Evolutionary conservation across 2,888 invertebrate species (phyloP).

Genomic region (Penaeus monodon): DNA sequence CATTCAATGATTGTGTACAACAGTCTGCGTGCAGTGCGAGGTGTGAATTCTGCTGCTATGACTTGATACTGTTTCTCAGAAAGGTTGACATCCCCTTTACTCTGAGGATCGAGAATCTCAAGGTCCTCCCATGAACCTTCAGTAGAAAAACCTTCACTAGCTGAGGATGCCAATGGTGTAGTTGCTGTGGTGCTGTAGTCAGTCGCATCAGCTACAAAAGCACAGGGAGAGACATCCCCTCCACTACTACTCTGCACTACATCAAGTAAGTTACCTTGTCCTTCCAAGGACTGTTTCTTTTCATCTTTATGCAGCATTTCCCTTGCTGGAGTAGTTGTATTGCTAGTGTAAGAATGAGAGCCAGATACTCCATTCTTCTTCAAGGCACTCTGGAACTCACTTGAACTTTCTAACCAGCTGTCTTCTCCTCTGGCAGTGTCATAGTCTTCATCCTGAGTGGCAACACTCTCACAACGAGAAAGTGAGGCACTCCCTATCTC

Average conservation of each 20-base stretch:
- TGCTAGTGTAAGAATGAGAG: no score
- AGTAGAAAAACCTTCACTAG: conserved; percentile 43
- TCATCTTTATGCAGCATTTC: not conserved
- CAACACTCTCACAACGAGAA: conserved; percentile 17
- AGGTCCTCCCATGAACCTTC: conserved; percentile 58
- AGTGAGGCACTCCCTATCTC: not conserved
- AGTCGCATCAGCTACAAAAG: not conserved
- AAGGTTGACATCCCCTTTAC: conserved; percentile 12
- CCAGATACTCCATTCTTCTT: no score
- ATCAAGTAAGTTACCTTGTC: not conserved
- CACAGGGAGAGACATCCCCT: conserved; percentile 12
- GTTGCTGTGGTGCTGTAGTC: conserved; percentile 7
- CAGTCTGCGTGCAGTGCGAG: conserved; percentile 46
- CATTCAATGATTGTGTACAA: conserved; percentile 62
- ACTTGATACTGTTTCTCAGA: conserved; percentile 28
- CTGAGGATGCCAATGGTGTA: conserved; percentile 37
- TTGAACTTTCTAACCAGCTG: conserved; percentile 17
- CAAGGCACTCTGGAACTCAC: not conserved
- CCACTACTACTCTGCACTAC: conserved; percentile 9
- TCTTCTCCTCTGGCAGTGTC: conserved; percentile 41
- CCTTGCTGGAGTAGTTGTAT: no score
- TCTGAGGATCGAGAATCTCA: conserved; percentile 21
- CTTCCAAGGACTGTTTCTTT: conserved; percentile 5
- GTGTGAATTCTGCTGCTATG: conserved; percentile 45
- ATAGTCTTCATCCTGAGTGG: conserved; percentile 32